A percentile compares a stretch with the other conserved stretches of the same genome.
phyloP scores from a whole-genome alignment of 2,888 invertebrate genomes.

The Diplolepis rosae region DNA sequence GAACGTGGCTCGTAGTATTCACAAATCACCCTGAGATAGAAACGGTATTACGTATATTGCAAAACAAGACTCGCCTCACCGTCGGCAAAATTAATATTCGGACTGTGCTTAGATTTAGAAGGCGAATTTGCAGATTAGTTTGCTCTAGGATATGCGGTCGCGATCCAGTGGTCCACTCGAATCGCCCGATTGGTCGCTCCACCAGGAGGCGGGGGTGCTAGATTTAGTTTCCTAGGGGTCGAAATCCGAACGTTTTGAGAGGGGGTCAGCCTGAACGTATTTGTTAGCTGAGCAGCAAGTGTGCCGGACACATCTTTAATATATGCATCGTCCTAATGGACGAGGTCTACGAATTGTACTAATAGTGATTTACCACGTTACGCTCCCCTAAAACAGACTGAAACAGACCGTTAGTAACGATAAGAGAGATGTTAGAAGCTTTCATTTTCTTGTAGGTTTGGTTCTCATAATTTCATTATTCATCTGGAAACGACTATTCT shows the following conservation, averaged over 20 bases:
- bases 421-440: slow-evolving; percentile 26
- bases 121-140: slow-evolving; percentile 73
- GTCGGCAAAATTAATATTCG: slow-evolving; percentile 70
- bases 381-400: slow-evolving; percentile 30
- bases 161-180: slow-evolving; percentile 33
- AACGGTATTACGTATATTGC: slow-evolving; percentile 58
- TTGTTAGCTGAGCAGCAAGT: slow-evolving; percentile 68
- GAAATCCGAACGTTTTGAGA: slow-evolving; percentile 57
- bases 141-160: slow-evolving; percentile 60
- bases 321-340: slow-evolving; percentile 59
- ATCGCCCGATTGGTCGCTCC: slow-evolving; percentile 43
- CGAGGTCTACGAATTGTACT: slow-evolving; percentile 43
- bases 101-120: slow-evolving; percentile 72
- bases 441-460: neutral
- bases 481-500: no score
- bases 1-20: slow-evolving; percentile 59
- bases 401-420: slow-evolving; percentile 21
- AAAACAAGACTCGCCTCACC: slow-evolving; percentile 61
- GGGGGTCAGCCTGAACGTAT: slow-evolving; percentile 54
- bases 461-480: no score
- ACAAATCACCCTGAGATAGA: slow-evolving; percentile 59
- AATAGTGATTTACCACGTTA: slow-evolving; percentile 51
- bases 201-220: slow-evolving; percentile 44
- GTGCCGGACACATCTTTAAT: slow-evolving; percentile 68
- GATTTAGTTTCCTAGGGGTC: slow-evolving; percentile 60